Evolutionary conservation across 2,888 invertebrate genomes (phyloP), one percentile per base, ranked within the genome.

Genomic region (Caenorhabditis plicata): DNA sequence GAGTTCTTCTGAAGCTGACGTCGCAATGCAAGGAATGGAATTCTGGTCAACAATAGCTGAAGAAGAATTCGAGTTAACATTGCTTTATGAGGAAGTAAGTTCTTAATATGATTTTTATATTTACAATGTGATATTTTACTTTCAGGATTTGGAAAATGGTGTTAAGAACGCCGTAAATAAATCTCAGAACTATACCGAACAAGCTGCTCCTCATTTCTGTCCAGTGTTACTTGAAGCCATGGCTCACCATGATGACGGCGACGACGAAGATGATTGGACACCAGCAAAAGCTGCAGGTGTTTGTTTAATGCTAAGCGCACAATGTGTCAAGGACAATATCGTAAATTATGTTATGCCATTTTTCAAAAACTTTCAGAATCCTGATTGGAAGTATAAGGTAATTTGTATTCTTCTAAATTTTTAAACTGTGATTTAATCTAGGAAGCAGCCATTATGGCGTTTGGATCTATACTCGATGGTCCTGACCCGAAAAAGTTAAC

Each of bases 31-130:
- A 45, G 98, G 98, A 70, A 96, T 99, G 82, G 98, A 99, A 83
- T 99, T 99, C 85, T 99, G 99, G 98, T 96, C 95, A 4, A 96
- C 94, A 78, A 95, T 98, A 0, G 94, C 96, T 80, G 98, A 99
- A 84, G 98, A 96, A 84, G 98, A 99, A 84, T 92, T 95, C 29
- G 95, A 95, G 83, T 85, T 96, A 68, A 87, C 90, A 1, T 90
- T 94, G 81, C 94, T 95, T 83, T 91, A 90, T 78, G 89, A 89
- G 38, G 96, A 96, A 75, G 84, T 83, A 72, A 39, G 19, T 39
- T n/a, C 26, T 45, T 23, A 8, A 46, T 33, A 33, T 27, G 29
- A 13, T 31, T 32, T 29, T 4, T 35, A 8, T 22, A 41, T 20
- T 5, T 29, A n/a, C 11, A 29, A 3, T n/a, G 9, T 9, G 26